Percentiles rank a stretch among this genome's conserved stretches.
phyloP scores from a whole-genome alignment of 37 sponge, comb jelly and placozoan species.

The Tethya wilhelma region DNA sequence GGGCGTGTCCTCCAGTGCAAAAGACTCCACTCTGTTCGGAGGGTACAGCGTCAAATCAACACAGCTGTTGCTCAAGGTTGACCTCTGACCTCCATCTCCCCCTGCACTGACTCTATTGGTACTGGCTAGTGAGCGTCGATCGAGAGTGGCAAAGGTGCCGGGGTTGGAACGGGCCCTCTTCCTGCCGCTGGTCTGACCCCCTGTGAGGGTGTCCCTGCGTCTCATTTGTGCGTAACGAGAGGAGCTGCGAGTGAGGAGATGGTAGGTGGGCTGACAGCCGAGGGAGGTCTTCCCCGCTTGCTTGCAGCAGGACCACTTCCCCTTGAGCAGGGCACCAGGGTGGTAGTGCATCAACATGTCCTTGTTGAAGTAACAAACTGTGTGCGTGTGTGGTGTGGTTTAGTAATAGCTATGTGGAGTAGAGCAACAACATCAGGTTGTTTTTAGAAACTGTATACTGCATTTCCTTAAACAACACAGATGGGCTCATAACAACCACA shows the following conservation, averaged over 20 bases:
- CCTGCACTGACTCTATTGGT: not conserved
- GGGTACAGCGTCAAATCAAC: constrained; percentile 18
- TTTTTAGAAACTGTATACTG: too few relatives aligned
- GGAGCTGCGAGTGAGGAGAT: constrained; percentile 72
- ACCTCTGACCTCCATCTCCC: not conserved
- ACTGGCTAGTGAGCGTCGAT: not conserved
- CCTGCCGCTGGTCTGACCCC: not conserved
- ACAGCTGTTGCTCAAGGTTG: constrained; percentile 55
- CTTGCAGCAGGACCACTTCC: constrained; percentile 69
- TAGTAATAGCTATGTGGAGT: too few relatives aligned
- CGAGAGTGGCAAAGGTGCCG: not conserved
- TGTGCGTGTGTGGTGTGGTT: not conserved
- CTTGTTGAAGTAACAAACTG: constrained; percentile 68
- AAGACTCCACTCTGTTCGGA: constrained; percentile 2
- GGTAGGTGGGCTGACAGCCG: constrained; percentile 80
- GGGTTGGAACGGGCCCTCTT: not conserved
- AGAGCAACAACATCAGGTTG: too few relatives aligned
- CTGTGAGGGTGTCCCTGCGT: constrained; percentile 54
- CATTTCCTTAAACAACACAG: too few relatives aligned
- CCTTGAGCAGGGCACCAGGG: constrained; percentile 57
- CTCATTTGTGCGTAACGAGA: constrained; percentile 77
- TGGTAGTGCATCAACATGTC: constrained; percentile 87
- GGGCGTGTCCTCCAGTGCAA: not conserved
- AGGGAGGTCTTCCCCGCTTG: constrained; percentile 40
- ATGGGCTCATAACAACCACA: too few relatives aligned